Conservation (phyloP, 2,113 vertebrate genomes). For the Odocoileus hemionus region DNA sequence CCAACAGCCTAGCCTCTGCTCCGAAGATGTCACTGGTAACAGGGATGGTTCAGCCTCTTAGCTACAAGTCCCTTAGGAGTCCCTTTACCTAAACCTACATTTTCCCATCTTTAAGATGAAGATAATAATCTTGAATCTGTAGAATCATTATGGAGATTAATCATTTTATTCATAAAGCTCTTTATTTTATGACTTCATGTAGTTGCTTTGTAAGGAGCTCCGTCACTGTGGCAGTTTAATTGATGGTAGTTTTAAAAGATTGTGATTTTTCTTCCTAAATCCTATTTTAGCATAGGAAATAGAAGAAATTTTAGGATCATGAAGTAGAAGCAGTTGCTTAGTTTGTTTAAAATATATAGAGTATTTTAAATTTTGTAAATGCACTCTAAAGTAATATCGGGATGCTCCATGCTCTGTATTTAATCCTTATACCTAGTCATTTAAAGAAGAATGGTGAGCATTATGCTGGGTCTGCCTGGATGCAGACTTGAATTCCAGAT, state of each 20-base stretch:
- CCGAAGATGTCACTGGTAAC: neutral
- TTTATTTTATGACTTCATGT: neutral
- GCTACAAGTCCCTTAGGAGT: neutral
- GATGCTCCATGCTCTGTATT: neutral
- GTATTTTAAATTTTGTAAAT: neutral
- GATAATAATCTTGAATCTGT: neutral
- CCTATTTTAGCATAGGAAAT: conserved; percentile 1
- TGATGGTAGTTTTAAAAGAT: neutral
- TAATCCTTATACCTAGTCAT: neutral
- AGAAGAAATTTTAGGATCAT: neutral
- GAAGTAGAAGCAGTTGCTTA: conserved; percentile 2
- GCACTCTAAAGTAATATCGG: neutral
- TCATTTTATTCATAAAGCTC: neutral
- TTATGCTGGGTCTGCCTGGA: neutral
- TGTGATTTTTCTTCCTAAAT: neutral
- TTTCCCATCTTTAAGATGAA: neutral
- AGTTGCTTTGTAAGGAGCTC: neutral
- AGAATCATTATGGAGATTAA: neutral
- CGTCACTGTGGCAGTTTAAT: neutral
- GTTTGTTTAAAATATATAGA: neutral
- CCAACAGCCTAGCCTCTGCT: neutral
- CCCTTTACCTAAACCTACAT: neutral
- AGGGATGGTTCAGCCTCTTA: neutral
- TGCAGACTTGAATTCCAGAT: neutral
- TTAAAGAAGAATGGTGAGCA: neutral